Evolutionary conservation across 1,140 invertebrate genomes (phyloP).

Genomic region (Drosophila pectinifera): DNA sequence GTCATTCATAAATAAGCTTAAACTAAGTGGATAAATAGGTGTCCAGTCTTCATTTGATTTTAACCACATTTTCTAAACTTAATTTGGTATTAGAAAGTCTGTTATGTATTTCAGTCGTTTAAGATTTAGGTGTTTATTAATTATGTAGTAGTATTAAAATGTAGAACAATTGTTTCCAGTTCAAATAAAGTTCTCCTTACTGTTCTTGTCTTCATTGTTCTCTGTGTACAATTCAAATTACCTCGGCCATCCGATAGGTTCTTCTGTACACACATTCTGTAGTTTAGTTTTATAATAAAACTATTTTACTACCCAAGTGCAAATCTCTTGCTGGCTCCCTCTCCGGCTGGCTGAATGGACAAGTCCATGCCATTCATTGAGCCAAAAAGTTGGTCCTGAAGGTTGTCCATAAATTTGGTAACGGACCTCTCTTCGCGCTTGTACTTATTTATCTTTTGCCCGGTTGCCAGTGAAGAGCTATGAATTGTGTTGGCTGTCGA

Average conservation of each 20-base stretch:
- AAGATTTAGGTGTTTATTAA: too few relatives aligned
- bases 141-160: too few relatives aligned
- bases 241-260: not conserved
- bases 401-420: conserved; percentile 45
- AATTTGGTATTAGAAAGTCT: not conserved
- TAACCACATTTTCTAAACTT: not conserved
- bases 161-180: not conserved
- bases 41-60: not conserved
- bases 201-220: not conserved
- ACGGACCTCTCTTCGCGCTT: conserved; percentile 22
- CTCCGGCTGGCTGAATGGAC: conserved; percentile 17
- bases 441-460: conserved; percentile 44
- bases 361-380: conserved; percentile 8
- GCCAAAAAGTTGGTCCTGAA: conserved; percentile 43
- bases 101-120: too few relatives aligned
- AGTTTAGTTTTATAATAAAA: conserved; percentile 29
- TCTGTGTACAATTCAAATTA: not conserved
- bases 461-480: conserved; percentile 44
- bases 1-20: conserved; percentile 8
- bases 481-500: conserved; percentile 41
- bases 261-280: conserved; percentile 10
- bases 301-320: conserved; percentile 10
- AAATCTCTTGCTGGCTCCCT: not conserved
- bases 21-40: conserved; percentile 12
- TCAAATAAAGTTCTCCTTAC: not conserved